Evolutionary conservation across 1,140 invertebrate genomes (phyloP), one percentile per base, ranked within the genome.

Genomic region (Augochlora pura): DNA sequence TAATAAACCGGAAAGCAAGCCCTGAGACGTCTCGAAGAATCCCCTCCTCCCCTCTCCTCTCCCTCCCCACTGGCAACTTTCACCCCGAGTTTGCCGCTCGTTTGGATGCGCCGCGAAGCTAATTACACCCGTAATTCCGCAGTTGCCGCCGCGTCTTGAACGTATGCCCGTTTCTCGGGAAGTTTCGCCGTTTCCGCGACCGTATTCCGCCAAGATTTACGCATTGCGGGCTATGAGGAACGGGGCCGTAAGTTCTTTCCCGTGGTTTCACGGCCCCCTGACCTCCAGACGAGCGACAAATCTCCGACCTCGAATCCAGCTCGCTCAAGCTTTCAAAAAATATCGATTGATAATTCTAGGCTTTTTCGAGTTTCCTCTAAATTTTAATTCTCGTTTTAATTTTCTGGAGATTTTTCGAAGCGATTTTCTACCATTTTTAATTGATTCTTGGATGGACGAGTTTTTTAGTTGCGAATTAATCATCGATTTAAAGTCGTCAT

Each of bases 171-270:
- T 16, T 69, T 10, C 49, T 21, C 23, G 16, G 49, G 23, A 63
- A 63, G 70, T 63, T 73, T 27, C 21, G n/a, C 39, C 39, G 32
- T 38, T 38, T 57, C 23, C 8, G 39, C 25, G 39, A 18, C 70
- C 64, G 65, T 59, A 52, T 52, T 16, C 9, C n/a, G 14, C 16
- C 18, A 66, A 67, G 81, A 83, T 77, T 83, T 77, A 71, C 38
- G 59, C 77, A 49, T 72, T 59, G 79, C 74, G 49, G 67, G 52
- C 79, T 68, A 32, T 67, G 66, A 77, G 59, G 77, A 67, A 71
- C 67, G 66, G 74, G 74, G 66, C 66, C 60, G 62, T 66, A 71
- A 81, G 75, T 81, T 81, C 75, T 65, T 77, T 59, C 46, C 46
- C 49, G 25, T 21, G 64, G 32, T 63, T 39, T 32, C 79, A 52